Base-by-base conservation (phyloP, 1,140 invertebrate genomes). In the Drosophila saltans region DNA sequence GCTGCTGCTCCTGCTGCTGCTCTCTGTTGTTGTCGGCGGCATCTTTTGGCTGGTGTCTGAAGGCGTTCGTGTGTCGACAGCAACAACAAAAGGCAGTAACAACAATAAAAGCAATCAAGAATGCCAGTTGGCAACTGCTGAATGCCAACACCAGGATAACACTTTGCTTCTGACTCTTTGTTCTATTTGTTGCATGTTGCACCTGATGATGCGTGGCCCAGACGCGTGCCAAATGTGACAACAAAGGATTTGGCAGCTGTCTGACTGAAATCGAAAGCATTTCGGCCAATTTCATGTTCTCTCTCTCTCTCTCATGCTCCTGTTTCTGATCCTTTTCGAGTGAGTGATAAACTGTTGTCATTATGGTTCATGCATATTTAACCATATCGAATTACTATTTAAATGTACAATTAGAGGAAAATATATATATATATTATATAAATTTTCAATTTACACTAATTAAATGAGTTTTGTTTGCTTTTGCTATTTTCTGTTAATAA, bases 181-280 rank as follows among this genome's bases (percentile, higher is more conserved):
- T 48, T 48, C 16, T 52, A 52, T 58, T 3, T 64, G 43, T 52
- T 64, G 43, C 43, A 41, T 63, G 61, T 71, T 80, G 83, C 83
- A 88, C 80, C 83, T 86, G 82, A 80, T 73, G 79, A 71, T 69
- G 80, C 78, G 77, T 70, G 77, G 65, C 62, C 72, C 81, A 66
- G 83, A 80, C 83, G 80, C 83, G 83, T 86, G 82, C 82, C 82
- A 86, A 86, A 86, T 88, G 83, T 58, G 79, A 72, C 82, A 81
- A 79, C 71, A 81, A 72, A 65, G 57, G 71, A 66, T 72, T 71
- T 57, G 72, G 66, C 66, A 45, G 28, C 39, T 52, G 73, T 76
- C 66, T 76, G 73, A 26, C 1, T 30, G 73, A 76, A 76, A 76
- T 76, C 41, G 73, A 76, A 76, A 76, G 74, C 56, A 39, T 58